Evolutionary conservation across 2,113 vertebrate species (phyloP), one percentile per base, ranked within the genome.

Genomic region (Ochotona curzoniae): DNA sequence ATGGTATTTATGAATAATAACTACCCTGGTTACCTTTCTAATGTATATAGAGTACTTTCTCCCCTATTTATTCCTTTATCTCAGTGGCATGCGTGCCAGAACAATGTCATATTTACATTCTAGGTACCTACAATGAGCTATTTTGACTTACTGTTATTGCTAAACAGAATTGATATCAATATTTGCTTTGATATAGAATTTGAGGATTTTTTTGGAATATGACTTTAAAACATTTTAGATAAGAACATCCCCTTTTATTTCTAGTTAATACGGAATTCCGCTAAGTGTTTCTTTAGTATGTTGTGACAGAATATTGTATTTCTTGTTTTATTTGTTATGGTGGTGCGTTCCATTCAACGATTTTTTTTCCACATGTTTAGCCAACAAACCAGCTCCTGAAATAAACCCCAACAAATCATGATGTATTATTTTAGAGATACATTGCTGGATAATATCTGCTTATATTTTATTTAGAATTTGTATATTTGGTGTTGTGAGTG

Each of bases 401-500:
- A 83, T 73, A 87, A 92, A 86, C 7, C 86, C 57, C 82, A 92
- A 8, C 32, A 51, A 8, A 3, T 71, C 86, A 73, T 82, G 23
- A 87, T 71, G 1, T 25, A 61, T 66, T 71, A 44, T 28, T 82
- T 81, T 75, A 66, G 35, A 23, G 13, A 63, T 23, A 32, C 44
- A 51, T 67, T 25, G 2, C 12, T 78, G 32, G 30, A 61, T 78
- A 86, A 87, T 86, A 92, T 74, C 51, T 90, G 20, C 0, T 51
- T 18, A 12, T 83, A 78, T 87, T 90, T 92, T 78, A 78, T 61
- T 88, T 86, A 63, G 18, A 90, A 83, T 32, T 83, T 90, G 80
- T 84, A 51, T 1, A 57, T 35, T 2, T 5, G 20, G 9, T n/a
- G 18, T 66, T 30, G 60, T 61, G 17, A 83, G 18, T 18, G 4